Percentiles rank a stretch among this genome's conserved stretches.
These are phyloP conservation scores for Andrena bicolor DNA, from an alignment of 2,888 invertebrate genomes.

Conservation along the genomic window DNA sequence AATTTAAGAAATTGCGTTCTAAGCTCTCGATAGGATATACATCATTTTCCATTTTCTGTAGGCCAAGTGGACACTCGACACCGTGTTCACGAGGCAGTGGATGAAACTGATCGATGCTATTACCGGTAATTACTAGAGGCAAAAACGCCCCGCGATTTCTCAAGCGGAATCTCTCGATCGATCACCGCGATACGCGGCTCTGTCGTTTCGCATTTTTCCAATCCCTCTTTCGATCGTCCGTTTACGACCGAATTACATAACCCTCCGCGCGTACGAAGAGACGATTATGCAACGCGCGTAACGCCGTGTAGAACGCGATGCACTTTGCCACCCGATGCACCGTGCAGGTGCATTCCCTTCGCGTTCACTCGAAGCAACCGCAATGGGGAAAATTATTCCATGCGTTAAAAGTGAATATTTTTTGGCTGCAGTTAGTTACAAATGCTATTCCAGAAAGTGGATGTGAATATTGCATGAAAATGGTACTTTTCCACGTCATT, in stretches of 20 bases:
- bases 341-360: not conserved
- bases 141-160: conserved; percentile 24
- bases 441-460: not conserved
- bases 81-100: too few relatives aligned
- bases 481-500: too few relatives aligned
- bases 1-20: too few relatives aligned
- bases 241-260: conserved; percentile 66
- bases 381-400: not conserved
- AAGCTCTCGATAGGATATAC: too few relatives aligned
- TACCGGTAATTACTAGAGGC: not conserved
- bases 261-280: conserved; percentile 41
- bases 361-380: not conserved
- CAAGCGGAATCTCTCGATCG: conserved; percentile 20
- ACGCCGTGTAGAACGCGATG: conserved; percentile 61
- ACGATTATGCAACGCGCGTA: conserved; percentile 69
- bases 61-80: too few relatives aligned
- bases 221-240: conserved; percentile 47
- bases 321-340: conserved; percentile 19
- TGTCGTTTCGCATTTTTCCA: conserved; percentile 27
- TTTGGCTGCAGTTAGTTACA: not conserved
- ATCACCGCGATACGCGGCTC: conserved; percentile 21
- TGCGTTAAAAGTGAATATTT: too few relatives aligned
- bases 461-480: too few relatives aligned
- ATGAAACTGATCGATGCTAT: conserved; percentile 4
- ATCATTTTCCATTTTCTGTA: too few relatives aligned